Conservation (phyloP, 2,888 invertebrate species). For the Andrena minutula region DNA sequence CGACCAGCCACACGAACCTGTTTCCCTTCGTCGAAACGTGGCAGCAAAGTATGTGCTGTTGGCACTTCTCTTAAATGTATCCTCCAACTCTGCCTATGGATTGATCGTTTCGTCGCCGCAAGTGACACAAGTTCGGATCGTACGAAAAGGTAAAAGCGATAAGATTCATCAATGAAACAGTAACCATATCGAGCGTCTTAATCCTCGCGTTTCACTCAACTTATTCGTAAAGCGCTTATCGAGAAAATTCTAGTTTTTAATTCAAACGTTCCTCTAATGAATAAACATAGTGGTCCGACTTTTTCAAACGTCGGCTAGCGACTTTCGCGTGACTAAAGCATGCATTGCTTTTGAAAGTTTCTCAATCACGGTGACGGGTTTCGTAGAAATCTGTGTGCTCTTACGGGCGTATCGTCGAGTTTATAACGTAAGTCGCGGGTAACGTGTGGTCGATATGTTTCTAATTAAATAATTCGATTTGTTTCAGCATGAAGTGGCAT, state of each 20-base stretch:
- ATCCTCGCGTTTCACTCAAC: not conserved
- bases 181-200: not conserved
- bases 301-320: constrained; percentile 23
- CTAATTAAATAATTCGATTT: constrained; percentile 7
- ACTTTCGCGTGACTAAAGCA: constrained; percentile 32
- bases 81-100: constrained; percentile 44
- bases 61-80: constrained; percentile 73
- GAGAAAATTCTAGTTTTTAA: not conserved
- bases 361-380: not conserved
- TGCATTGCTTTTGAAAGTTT: not conserved
- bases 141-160: constrained; percentile 28
- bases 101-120: constrained; percentile 32
- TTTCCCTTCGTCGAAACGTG: constrained; percentile 78
- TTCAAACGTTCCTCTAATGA: constrained; percentile 13
- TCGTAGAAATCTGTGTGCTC: not conserved
- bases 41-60: constrained; percentile 77
- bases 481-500: constrained; percentile 82
- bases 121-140: constrained; percentile 42
- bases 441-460: not conserved
- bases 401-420: not conserved
- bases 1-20: constrained; percentile 62
- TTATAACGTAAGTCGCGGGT: constrained; percentile 24
- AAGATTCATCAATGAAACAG: constrained; percentile 5
- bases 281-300: not conserved
- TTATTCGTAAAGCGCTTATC: constrained; percentile 1